phyloP scores from a whole-genome alignment of 2,888 invertebrate genomes.

The Drosophila mayaguana region DNA sequence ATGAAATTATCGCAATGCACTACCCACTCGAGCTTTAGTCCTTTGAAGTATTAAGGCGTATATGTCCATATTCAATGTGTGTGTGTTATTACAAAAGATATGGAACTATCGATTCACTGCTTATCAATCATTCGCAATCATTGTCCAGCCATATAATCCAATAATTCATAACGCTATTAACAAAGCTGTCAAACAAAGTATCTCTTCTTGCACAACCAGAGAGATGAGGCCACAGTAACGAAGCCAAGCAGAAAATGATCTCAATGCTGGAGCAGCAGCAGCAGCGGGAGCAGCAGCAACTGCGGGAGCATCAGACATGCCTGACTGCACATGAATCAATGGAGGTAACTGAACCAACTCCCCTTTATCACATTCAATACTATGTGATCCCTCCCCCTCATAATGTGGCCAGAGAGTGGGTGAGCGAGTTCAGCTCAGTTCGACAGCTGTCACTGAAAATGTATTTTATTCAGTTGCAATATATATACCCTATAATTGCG shows the following conservation, averaged over 20 bases:
- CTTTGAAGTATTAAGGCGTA: too few species aligned
- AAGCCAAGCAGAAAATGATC: conserved; percentile 66
- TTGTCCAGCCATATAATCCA: conserved; percentile 5
- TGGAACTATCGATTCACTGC: not conserved
- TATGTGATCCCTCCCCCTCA: conserved; percentile 9
- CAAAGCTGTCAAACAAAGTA: conserved; percentile 56
- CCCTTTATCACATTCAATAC: conserved; percentile 13
- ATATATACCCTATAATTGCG: not conserved
- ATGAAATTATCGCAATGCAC: not conserved
- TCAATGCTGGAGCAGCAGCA: conserved; percentile 35
- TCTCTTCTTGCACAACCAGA: conserved; percentile 18
- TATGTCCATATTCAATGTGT: not conserved
- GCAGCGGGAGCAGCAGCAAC: conserved; percentile 39
- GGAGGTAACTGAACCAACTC: conserved; percentile 22
- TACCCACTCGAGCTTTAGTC: not conserved
- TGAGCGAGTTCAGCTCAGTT: not conserved
- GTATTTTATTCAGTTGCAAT: not conserved
- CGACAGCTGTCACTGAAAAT: conserved; percentile 39
- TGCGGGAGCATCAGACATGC: conserved; percentile 44
- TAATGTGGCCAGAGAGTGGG: conserved; percentile 20
- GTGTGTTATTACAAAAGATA: not conserved
- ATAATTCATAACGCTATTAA: conserved; percentile 47
- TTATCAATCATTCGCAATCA: conserved; percentile 4
- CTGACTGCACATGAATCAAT: conserved; percentile 56
- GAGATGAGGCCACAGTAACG: conserved; percentile 53